These are phyloP conservation scores for Phaethornis superciliosus DNA, from an alignment of 2,113 vertebrate genomes.

Conservation along the genomic window DNA sequence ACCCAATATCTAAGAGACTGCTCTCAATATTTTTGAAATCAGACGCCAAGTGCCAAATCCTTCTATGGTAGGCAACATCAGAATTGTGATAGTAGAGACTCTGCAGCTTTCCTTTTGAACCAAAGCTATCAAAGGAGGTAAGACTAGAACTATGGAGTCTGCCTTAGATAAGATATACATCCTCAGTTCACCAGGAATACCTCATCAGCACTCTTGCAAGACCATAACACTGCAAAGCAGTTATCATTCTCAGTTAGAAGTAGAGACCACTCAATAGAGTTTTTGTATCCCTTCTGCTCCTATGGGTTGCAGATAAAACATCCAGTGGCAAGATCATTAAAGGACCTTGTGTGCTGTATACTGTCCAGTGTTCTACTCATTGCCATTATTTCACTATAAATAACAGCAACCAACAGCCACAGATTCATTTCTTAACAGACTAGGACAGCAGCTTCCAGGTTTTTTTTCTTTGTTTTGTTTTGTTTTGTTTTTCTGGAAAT, in stretches of 20 bases:
- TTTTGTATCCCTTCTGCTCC: background rate
- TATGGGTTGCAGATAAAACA: background rate
- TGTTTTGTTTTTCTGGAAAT: background rate
- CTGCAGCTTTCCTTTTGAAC: background rate
- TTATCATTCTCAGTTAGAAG: background rate
- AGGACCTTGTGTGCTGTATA: fast-evolving
- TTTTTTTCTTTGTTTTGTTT: background rate
- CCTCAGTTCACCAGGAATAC: background rate
- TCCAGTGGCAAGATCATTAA: background rate
- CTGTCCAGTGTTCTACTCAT: background rate
- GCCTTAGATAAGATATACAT: background rate
- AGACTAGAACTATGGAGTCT: background rate
- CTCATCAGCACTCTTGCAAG: background rate
- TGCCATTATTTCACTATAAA: background rate
- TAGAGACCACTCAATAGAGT: background rate
- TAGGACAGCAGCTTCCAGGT: background rate
- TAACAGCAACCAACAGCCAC: background rate
- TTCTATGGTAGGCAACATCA: background rate
- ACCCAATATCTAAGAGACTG: background rate
- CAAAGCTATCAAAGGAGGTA: background rate
- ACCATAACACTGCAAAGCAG: background rate
- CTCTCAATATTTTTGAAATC: background rate
- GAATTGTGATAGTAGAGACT: background rate
- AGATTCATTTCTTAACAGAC: background rate
- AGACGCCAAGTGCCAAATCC: background rate